phyloP scores from a whole-genome alignment of 2,797 vertebrate species.

The Sparus aurata region DNA sequence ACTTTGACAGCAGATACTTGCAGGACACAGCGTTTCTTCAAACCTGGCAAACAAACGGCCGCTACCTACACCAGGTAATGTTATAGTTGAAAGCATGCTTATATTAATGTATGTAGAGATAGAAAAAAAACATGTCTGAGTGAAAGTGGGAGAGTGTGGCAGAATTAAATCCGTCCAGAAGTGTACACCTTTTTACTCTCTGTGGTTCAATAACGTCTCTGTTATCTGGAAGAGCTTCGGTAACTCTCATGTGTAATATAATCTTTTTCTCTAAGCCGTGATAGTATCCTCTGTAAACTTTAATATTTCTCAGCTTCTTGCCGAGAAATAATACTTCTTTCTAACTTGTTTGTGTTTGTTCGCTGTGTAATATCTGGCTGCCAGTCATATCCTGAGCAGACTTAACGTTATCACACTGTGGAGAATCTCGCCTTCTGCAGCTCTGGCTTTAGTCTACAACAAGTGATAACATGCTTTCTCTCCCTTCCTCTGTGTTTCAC shows the following conservation, averaged over 20 bases:
- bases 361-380: slow-evolving; percentile 61
- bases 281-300: slow-evolving; percentile 60
- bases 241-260: slow-evolving; percentile 56
- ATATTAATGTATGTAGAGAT: background rate
- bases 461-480: slow-evolving; percentile 49
- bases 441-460: slow-evolving; percentile 7
- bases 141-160: background rate
- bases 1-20: slow-evolving; percentile 36
- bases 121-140: background rate
- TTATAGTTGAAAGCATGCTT: background rate
- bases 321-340: slow-evolving; percentile 45
- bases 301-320: slow-evolving; percentile 62
- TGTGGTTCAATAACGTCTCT: slow-evolving; percentile 65
- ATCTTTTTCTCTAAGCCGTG: slow-evolving; percentile 45
- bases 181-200: slow-evolving; percentile 37
- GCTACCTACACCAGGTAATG: slow-evolving; percentile 73
- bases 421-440: slow-evolving; percentile 32
- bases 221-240: slow-evolving; percentile 40
- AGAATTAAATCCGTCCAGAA: slow-evolving; percentile 33
- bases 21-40: slow-evolving; percentile 26
- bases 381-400: slow-evolving; percentile 63
- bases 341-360: slow-evolving; percentile 47
- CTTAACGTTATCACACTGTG: slow-evolving; percentile 25
- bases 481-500: slow-evolving; percentile 35
- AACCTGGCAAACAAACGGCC: slow-evolving; percentile 76